Evolutionary conservation across 64 coral and sea anemone species (phyloP), one percentile per base, ranked within the genome.

Genomic region (Pocillopora damicornis): DNA sequence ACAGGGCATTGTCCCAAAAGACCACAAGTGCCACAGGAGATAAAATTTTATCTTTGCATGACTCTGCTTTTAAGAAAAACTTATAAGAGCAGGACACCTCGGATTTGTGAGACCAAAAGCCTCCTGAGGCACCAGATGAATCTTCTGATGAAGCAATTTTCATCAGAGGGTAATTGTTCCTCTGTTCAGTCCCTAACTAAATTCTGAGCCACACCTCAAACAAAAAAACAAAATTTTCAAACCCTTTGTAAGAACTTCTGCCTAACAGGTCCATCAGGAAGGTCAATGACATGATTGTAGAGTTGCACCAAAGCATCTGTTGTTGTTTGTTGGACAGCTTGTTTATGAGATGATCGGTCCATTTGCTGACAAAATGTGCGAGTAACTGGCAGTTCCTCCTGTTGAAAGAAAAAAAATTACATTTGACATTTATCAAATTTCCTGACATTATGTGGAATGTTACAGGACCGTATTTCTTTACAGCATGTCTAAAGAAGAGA

Each of bases 161-260:
- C 30, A 30, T 30, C 30, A 30, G 30, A 30, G 30, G 57, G 36
- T 77, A 36, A 9, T 12, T 78, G 5, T 42, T 18, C 57, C 14
- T 1, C 51, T 7, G 13, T 38, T 17, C 11, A 51, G 1, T 17
- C 13, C n/a, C 30, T 75, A 36, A 75, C 9, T 25, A 36, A 75
- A 36, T 30, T 30, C 0, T 30, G 30, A 30, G 30, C 30, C 30
- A 30, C 30, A 30, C 30, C 30, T 30, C 30, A 30, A 30, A 30
- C 30, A 30, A 30, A 30, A 30, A 30, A 36, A 11, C 9, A n/a
- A 75, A n/a, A 11, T 36, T 36, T 56, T 6, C 59, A 11, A 65
- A 95, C 93, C 93, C 87, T 80, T 63, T 95, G 78, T 59, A 95
- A 51, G 57, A 95, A 95, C 20, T 95, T 95, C n/a, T 91, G 89